A percentile compares a stretch with the other conserved stretches of the same genome.
These are phyloP conservation scores for Lindbergichthys nudifrons DNA, from an alignment of 2,797 vertebrate species.

Conservation along the genomic window DNA sequence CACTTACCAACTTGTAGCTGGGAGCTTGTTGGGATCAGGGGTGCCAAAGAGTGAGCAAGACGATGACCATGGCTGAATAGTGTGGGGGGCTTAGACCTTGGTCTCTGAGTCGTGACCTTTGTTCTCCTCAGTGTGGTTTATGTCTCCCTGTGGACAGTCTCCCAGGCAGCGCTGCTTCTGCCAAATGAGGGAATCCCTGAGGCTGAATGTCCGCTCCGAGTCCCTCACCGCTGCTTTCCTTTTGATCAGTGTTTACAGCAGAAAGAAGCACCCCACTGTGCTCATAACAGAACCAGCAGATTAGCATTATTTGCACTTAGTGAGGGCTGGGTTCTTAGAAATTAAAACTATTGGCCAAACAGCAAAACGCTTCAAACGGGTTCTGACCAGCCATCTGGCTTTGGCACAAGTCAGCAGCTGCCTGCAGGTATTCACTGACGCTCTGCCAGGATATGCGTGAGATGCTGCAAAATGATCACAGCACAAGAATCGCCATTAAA, in stretches of 20 bases:
- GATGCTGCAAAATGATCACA: background rate
- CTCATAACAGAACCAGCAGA: conserved; percentile 7
- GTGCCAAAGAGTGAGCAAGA: conserved; percentile 60
- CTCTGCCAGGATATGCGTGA: background rate
- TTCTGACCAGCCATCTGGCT: background rate
- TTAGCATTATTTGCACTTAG: conserved; percentile 1
- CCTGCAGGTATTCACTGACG: background rate
- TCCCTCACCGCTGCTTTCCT: conserved; percentile 11
- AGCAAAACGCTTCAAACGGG: background rate
- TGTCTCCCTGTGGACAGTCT: conserved; percentile 67
- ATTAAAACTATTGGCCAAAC: conserved; percentile 7
- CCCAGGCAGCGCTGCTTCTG: conserved; percentile 54
- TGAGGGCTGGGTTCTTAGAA: background rate
- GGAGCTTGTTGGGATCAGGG: conserved; percentile 65
- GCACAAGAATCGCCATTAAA: background rate
- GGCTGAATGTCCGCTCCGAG: conserved; percentile 33
- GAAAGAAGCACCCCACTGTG: conserved; percentile 5
- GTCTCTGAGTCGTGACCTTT: conserved; percentile 81
- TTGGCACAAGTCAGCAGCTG: background rate
- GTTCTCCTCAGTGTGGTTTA: conserved; percentile 73
- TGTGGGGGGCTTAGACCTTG: conserved; percentile 66
- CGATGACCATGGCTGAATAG: conserved; percentile 65
- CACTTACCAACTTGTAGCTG: conserved; percentile 39
- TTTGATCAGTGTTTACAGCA: conserved; percentile 16
- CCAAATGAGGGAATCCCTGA: conserved; percentile 51